Conservation (phyloP, 2,888 invertebrate species). For the Calliphora vomitoria region DNA sequence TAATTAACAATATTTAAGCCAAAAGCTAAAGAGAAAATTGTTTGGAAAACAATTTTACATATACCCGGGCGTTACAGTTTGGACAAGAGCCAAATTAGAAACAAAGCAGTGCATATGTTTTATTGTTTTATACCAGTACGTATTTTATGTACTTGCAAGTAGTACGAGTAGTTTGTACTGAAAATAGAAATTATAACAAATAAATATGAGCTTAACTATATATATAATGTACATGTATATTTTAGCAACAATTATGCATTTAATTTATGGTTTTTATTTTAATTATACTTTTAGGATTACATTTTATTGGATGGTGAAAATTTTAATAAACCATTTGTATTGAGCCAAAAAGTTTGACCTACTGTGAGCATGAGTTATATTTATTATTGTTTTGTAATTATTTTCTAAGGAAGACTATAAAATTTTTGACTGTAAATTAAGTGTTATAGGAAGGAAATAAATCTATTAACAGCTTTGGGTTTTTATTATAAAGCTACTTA, state of each 20-base stretch:
- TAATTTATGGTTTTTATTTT: slow-evolving; percentile 41
- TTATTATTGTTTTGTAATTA: neutral
- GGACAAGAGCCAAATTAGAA: slow-evolving; percentile 38
- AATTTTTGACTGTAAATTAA: too few relatives aligned
- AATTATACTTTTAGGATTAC: slow-evolving; percentile 42
- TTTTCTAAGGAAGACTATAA: too few relatives aligned
- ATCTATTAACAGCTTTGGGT: too few relatives aligned
- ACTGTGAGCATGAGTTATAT: neutral
- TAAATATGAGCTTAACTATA: neutral
- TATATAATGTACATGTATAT: neutral
- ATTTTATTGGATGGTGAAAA: neutral
- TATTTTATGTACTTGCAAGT: neutral
- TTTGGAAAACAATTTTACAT: slow-evolving; percentile 1
- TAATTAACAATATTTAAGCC: slow-evolving; percentile 56
- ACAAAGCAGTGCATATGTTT: neutral
- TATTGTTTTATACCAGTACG: neutral
- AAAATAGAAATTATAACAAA: neutral
- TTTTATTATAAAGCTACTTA: too few relatives aligned
- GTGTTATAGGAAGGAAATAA: too few relatives aligned
- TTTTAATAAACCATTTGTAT: neutral
- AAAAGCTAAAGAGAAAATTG: slow-evolving; percentile 19
- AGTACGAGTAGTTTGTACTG: neutral
- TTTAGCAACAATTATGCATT: slow-evolving; percentile 11
- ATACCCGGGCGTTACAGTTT: neutral
- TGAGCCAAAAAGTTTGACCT: slow-evolving; percentile 7